These are phyloP conservation scores for Catagonus wagneri DNA, from an alignment of 2,113 vertebrate genomes.

Conservation along the genomic window DNA sequence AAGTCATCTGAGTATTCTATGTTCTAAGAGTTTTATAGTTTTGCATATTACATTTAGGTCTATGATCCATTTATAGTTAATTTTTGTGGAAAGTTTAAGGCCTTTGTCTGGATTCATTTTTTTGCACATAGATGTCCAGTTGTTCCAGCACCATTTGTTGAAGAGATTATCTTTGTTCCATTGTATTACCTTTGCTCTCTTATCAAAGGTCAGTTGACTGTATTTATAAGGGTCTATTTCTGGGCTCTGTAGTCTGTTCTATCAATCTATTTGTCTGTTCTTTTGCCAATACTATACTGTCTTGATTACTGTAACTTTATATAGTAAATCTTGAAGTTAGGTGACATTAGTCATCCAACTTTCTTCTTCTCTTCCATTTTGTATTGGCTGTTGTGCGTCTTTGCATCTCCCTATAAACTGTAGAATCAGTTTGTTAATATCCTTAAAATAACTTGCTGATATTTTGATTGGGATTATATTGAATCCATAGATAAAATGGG, in stretches of 20 bases:
- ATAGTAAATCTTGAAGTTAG: not conserved
- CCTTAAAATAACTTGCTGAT: not conserved
- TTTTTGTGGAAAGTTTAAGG: not conserved
- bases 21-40: not conserved
- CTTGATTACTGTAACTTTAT: not conserved
- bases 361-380: not conserved
- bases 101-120: not conserved
- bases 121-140: not conserved
- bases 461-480: not conserved
- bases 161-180: not conserved
- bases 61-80: not conserved
- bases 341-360: not conserved
- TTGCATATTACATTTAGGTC: slow-evolving; percentile 7
- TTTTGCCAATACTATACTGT: not conserved
- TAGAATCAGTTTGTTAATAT: not conserved
- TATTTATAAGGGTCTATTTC: not conserved
- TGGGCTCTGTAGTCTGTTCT: not conserved
- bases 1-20: not conserved
- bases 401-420: not conserved
- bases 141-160: not conserved
- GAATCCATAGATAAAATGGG: not conserved
- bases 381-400: not conserved
- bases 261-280: not conserved
- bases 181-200: not conserved
- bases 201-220: not conserved